phyloP scores from a whole-genome alignment of 2,888 invertebrate genomes.

The Eupsilia transversa region DNA sequence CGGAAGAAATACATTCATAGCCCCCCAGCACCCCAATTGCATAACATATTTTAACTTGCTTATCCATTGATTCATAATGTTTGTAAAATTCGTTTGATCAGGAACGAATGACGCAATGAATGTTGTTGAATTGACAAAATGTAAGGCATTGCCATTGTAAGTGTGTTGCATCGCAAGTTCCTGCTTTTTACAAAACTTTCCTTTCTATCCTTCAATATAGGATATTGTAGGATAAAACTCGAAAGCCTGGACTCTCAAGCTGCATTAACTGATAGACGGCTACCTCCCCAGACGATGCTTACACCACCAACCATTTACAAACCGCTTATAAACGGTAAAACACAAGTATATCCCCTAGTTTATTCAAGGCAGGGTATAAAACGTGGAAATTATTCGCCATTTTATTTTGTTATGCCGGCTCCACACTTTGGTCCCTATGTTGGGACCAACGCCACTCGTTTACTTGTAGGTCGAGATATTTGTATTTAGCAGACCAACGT shows the following conservation, averaged over 20 bases:
- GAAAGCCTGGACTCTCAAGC: conserved; percentile 15
- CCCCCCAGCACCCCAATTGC: background rate
- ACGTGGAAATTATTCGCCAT: conserved; percentile 48
- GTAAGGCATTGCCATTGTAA: background rate
- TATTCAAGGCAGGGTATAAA: conserved; percentile 49
- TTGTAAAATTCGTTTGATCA: background rate
- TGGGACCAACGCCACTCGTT: background rate
- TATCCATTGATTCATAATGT: background rate
- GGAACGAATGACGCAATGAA: background rate
- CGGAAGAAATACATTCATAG: too few species aligned
- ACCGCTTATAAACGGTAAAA: conserved; percentile 44
- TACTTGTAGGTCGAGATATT: background rate
- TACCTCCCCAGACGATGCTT: conserved; percentile 43
- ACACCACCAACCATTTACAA: conserved; percentile 55
- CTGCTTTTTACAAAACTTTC: background rate
- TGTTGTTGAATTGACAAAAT: background rate
- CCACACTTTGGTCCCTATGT: background rate
- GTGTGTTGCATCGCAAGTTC: background rate
- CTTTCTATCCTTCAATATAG: background rate
- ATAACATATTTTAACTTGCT: background rate
- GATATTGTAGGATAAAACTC: too few species aligned
- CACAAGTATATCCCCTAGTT: conserved; percentile 36
- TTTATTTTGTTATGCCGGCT: conserved; percentile 34
- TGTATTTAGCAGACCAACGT: background rate
- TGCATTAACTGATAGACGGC: conserved; percentile 29